phyloP scores from a whole-genome alignment of 2,797 vertebrate species.

The Poecilia velifera region DNA sequence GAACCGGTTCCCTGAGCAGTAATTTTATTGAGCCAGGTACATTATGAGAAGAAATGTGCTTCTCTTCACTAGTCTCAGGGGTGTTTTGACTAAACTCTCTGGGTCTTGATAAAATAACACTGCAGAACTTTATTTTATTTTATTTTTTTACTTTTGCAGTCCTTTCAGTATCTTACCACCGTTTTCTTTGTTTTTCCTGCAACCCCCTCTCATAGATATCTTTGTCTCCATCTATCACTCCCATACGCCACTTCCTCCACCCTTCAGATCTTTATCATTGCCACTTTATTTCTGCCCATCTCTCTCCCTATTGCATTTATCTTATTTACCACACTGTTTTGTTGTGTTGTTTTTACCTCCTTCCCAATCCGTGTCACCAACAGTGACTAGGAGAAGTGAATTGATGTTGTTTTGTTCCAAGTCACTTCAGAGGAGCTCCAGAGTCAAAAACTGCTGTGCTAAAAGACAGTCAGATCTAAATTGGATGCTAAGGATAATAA shows the following conservation, averaged over 20 bases:
- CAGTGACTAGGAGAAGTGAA: constrained; percentile 26
- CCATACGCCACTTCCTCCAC: constrained; percentile 12
- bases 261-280: constrained; percentile 28
- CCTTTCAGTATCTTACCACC: neutral
- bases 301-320: constrained; percentile 1
- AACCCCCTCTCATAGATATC: neutral
- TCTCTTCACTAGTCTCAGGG: constrained; percentile 45
- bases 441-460: constrained; percentile 44
- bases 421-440: constrained; percentile 34
- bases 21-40: constrained; percentile 57
- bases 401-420: constrained; percentile 38
- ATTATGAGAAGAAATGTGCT: constrained; percentile 42
- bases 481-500: constrained; percentile 66
- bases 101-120: constrained; percentile 51
- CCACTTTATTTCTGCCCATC: constrained; percentile 18
- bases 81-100: constrained; percentile 38
- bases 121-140: constrained; percentile 6
- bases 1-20: neutral
- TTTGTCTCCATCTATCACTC: constrained; percentile 28
- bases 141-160: neutral
- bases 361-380: constrained; percentile 4
- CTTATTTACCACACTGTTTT: constrained; percentile 6
- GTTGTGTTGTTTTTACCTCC: neutral
- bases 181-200: neutral
- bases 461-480: constrained; percentile 72